Evolutionary conservation across 2,888 invertebrate genomes (phyloP).

Genomic region (Mimachlamys varia): DNA sequence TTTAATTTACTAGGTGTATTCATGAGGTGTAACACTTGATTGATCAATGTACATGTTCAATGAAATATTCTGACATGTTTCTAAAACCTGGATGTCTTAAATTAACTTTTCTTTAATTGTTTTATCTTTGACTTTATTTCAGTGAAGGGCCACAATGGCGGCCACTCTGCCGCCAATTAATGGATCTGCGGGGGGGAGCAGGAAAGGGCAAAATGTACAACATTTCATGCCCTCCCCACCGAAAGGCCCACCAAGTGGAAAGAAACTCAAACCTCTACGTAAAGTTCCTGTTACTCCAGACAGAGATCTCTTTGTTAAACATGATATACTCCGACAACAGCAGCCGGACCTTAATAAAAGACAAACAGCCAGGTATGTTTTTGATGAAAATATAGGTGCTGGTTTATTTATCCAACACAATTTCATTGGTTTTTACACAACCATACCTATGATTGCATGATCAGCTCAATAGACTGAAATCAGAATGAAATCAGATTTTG

Average conservation of each 20-base stretch:
- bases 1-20: too few relatives aligned
- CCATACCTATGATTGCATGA: too few relatives aligned
- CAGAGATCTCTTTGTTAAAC: slow-evolving; percentile 61
- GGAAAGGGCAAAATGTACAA: slow-evolving; percentile 49
- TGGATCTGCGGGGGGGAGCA: slow-evolving; percentile 54
- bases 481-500: too few relatives aligned
- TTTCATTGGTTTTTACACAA: too few relatives aligned
- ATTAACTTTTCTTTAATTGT: not conserved
- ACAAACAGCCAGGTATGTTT: slow-evolving; percentile 74
- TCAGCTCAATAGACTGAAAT: too few relatives aligned
- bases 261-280: slow-evolving; percentile 62
- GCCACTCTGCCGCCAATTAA: slow-evolving; percentile 74
- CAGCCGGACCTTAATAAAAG: slow-evolving; percentile 71
- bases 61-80: too few relatives aligned
- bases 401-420: too few relatives aligned
- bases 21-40: too few relatives aligned
- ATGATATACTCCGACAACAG: slow-evolving; percentile 62
- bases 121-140: slow-evolving; percentile 9
- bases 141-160: slow-evolving; percentile 66
- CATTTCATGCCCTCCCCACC: slow-evolving; percentile 59
- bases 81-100: too few relatives aligned
- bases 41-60: too few relatives aligned
- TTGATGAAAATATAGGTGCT: not conserved
- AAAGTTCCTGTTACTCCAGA: slow-evolving; percentile 62
- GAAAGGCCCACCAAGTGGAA: slow-evolving; percentile 64